Conservation (phyloP, 1,140 invertebrate genomes). For the Drosophila trapezifrons region DNA sequence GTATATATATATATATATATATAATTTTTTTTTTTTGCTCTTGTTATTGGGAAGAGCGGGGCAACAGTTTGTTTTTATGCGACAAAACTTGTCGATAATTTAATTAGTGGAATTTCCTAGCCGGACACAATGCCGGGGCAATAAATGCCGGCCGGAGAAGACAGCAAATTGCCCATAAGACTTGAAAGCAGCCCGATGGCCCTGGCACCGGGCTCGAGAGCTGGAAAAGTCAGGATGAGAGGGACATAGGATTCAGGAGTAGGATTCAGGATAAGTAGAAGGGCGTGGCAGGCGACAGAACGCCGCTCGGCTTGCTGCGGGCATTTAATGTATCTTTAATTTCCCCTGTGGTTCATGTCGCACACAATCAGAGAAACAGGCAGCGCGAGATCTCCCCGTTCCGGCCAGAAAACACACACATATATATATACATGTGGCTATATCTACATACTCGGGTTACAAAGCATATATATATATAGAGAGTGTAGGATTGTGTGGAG, state of each 20-base stretch:
- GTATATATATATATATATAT: background rate
- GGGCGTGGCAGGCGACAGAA: constrained; percentile 20
- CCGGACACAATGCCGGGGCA: constrained; percentile 25
- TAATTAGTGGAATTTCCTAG: constrained; percentile 64
- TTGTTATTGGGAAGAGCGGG: constrained; percentile 13
- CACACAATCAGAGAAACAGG: constrained; percentile 72
- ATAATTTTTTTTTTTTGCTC: background rate
- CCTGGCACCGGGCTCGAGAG: background rate
- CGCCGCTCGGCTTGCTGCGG: constrained; percentile 54
- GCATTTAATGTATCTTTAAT: constrained; percentile 82
- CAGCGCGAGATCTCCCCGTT: constrained; percentile 14
- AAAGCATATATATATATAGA: background rate
- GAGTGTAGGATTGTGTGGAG: background rate
- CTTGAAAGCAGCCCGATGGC: constrained; percentile 30
- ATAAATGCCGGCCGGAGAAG: constrained; percentile 35
- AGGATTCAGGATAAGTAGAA: constrained; percentile 10
- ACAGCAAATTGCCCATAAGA: constrained; percentile 49
- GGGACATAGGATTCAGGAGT: background rate
- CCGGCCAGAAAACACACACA: constrained; percentile 30
- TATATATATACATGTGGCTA: constrained; percentile 12
- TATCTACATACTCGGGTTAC: constrained; percentile 15
- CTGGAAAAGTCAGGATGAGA: background rate
- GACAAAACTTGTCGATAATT: constrained; percentile 69
- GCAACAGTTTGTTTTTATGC: constrained; percentile 63
- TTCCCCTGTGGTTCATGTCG: constrained; percentile 76